Percentiles rank a stretch among this genome's conserved stretches.
Conservation (phyloP, 2,888 invertebrate species). For the Hypolimnas misippus region DNA sequence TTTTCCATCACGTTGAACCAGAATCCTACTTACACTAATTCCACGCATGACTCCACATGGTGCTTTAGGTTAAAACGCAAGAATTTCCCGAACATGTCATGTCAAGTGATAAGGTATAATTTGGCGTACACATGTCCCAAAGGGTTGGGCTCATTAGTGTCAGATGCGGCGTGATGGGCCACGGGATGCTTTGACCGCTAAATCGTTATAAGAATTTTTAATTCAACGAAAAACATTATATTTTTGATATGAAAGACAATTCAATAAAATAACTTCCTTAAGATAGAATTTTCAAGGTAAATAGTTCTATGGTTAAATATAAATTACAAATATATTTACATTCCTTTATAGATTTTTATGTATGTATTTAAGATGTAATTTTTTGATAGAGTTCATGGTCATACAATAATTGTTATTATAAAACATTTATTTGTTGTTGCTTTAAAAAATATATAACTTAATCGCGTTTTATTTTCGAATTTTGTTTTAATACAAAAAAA, state of each 20-base stretch:
- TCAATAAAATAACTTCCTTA: background rate
- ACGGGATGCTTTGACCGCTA: conserved; percentile 49
- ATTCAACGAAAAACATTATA: conserved; percentile 29
- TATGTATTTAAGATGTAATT: too few relatives aligned
- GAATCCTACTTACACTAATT: conserved; percentile 13
- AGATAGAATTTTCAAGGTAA: background rate
- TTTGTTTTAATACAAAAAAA: too few relatives aligned
- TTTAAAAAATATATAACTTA: too few relatives aligned
- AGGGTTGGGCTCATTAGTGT: conserved; percentile 77
- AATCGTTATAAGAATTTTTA: conserved; percentile 27
- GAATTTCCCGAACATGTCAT: conserved; percentile 32
- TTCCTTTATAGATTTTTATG: background rate
- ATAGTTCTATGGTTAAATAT: too few relatives aligned
- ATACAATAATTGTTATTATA: too few relatives aligned
- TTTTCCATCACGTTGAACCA: too few relatives aligned
- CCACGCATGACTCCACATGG: conserved; percentile 22
- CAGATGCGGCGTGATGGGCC: conserved; percentile 53
- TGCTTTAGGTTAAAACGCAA: conserved; percentile 16
- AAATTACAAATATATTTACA: too few relatives aligned
- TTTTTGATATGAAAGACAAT: conserved; percentile 11
- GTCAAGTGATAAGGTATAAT: conserved; percentile 71
- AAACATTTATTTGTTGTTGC: too few relatives aligned
- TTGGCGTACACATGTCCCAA: conserved; percentile 69
- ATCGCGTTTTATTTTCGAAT: too few relatives aligned
- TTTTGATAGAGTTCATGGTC: too few relatives aligned